Evolutionary conservation across 2,797 vertebrate genomes (phyloP).

Genomic region (Pterois miles): DNA sequence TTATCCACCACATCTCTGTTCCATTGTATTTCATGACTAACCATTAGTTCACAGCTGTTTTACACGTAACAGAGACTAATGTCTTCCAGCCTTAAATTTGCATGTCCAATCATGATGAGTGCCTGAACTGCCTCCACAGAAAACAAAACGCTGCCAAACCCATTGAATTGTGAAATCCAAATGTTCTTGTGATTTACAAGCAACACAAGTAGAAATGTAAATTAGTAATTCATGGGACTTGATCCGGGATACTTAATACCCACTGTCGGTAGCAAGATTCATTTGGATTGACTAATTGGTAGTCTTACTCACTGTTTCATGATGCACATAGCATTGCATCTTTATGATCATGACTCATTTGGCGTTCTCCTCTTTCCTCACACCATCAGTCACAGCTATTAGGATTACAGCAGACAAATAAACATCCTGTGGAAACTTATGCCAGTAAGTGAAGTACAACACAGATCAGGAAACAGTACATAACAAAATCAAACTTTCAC

Average conservation of each 20-base stretch:
- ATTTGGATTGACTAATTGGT: conserved; percentile 66
- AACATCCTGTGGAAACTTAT: conserved; percentile 41
- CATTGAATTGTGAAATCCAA: conserved; percentile 45
- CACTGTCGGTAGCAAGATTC: conserved; percentile 49
- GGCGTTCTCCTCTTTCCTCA: conserved; percentile 60
- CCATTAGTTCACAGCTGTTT: conserved; percentile 19
- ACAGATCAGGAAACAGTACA: conserved; percentile 11
- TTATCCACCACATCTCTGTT: conserved; percentile 7
- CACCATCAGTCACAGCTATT: conserved; percentile 51
- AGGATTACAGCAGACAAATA: conserved; percentile 36
- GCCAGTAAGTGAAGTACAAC: conserved; percentile 10
- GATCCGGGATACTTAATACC: conserved; percentile 47
- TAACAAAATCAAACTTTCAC: not conserved
- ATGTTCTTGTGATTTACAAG: conserved; percentile 65
- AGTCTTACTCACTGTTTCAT: conserved; percentile 63
- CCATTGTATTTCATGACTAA: conserved; percentile 11
- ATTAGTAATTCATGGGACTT: conserved; percentile 46
- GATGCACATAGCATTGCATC: conserved; percentile 54
- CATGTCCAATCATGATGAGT: conserved; percentile 30
- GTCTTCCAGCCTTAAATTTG: conserved; percentile 26
- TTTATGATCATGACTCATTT: conserved; percentile 65
- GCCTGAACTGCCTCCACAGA: conserved; percentile 16
- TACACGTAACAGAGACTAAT: conserved; percentile 9
- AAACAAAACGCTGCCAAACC: conserved; percentile 40
- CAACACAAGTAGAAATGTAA: conserved; percentile 47